Evolutionary conservation across 2,888 invertebrate species (phyloP).

Genomic region (Melieria crassipennis): DNA sequence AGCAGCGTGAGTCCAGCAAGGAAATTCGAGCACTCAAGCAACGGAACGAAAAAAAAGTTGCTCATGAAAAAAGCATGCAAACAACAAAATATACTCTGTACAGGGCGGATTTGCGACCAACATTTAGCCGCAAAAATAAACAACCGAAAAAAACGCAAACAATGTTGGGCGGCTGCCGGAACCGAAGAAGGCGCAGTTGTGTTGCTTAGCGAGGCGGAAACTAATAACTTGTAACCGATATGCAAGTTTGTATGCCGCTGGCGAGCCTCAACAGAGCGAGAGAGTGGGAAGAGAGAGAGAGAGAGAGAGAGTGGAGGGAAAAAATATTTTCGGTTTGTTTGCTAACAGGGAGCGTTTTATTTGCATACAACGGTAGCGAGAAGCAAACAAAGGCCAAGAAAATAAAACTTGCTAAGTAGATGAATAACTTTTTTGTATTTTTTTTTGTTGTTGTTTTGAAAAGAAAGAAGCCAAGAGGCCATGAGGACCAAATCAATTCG

Average conservation of each 20-base stretch:
- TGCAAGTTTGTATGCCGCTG: neutral
- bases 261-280: too few species aligned
- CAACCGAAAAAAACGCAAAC: constrained; percentile 5
- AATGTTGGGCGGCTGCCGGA: neutral
- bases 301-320: too few species aligned
- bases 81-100: neutral
- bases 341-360: too few species aligned
- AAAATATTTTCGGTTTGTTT: too few species aligned
- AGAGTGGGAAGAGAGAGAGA: too few species aligned
- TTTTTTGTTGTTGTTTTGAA: too few species aligned
- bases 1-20: constrained; percentile 6
- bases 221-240: constrained; percentile 37
- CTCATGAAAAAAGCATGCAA: neutral
- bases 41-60: neutral
- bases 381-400: too few species aligned
- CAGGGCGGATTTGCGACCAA: neutral
- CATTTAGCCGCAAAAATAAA: neutral
- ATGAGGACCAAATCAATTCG: too few species aligned
- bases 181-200: constrained; percentile 10
- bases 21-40: constrained; percentile 27
- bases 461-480: too few species aligned
- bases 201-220: constrained; percentile 29
- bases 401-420: too few species aligned
- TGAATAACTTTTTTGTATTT: too few species aligned
- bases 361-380: too few species aligned